phyloP scores from a whole-genome alignment of 30 jellyfish, hydroid and myxozoan species.

The Pelagia noctiluca region DNA sequence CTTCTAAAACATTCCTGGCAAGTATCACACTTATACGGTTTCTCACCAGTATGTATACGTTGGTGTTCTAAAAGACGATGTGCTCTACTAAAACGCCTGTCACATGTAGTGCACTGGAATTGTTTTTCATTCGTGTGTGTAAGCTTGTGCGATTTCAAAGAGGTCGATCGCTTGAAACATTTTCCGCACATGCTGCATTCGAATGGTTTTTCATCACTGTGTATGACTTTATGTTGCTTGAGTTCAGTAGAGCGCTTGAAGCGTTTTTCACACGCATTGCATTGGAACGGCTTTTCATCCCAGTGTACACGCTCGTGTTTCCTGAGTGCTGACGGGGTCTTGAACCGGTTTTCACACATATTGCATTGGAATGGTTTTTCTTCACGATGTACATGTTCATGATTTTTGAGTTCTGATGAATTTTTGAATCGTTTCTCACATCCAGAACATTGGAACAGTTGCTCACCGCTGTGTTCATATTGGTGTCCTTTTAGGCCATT shows the following conservation, averaged over 20 bases:
- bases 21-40: no score
- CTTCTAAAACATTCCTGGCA: no score
- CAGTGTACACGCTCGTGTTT: not conserved
- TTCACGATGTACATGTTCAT: not conserved
- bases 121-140: not conserved
- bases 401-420: not conserved
- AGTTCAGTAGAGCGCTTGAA: not conserved
- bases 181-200: not conserved
- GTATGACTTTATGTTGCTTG: not conserved
- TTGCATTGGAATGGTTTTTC: not conserved
- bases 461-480: not conserved
- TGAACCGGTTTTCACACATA: not conserved
- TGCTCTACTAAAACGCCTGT: no score
- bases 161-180: not conserved
- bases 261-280: not conserved
- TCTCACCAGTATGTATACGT: no score
- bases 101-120: no score
- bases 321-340: not conserved
- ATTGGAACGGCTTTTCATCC: not conserved
- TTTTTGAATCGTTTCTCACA: conserved; percentile 6
- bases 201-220: not conserved
- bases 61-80: no score
- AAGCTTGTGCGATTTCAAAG: not conserved
- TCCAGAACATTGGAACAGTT: not conserved
- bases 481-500: no score